These are phyloP conservation scores for Chloroceryle aenea DNA, from an alignment of 2,113 vertebrate genomes.

Conservation along the genomic window DNA sequence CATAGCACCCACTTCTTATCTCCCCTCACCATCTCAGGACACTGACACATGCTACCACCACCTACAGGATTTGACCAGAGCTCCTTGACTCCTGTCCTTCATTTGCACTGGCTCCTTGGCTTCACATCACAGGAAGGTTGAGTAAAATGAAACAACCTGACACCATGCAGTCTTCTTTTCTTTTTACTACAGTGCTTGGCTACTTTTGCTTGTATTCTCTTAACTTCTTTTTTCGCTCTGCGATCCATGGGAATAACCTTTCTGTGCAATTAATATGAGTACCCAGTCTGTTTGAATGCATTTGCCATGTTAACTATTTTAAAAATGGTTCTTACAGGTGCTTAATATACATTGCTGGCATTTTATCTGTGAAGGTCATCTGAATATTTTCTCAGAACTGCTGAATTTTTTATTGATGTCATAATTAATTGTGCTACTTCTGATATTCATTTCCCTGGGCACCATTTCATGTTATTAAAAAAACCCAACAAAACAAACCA, in stretches of 20 bases:
- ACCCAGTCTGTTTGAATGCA: not conserved
- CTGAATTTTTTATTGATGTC: slow-evolving; percentile 19
- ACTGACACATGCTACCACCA: accelerated
- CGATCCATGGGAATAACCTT: not conserved
- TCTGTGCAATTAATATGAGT: not conserved
- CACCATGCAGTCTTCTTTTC: not conserved
- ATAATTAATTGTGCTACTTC: slow-evolving; percentile 21
- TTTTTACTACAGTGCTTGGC: not conserved
- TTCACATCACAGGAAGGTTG: not conserved
- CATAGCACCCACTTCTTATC: accelerated
- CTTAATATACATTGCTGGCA: not conserved
- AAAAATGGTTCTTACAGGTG: not conserved
- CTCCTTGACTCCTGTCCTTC: not conserved
- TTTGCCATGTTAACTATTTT: not conserved
- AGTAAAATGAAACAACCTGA: not conserved
- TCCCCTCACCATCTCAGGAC: not conserved
- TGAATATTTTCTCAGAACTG: slow-evolving; percentile 48
- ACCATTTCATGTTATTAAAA: not conserved
- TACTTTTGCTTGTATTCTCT: not conserved
- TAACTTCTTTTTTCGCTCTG: not conserved
- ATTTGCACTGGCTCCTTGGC: not conserved
- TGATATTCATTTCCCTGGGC: slow-evolving; percentile 5
- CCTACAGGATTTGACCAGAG: not conserved
- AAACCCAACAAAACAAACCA: not conserved
- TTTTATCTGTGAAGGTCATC: slow-evolving; percentile 20